These are phyloP conservation scores for Arnoldichthys spilopterus DNA, from an alignment of 2,797 vertebrate species.

Conservation along the genomic window DNA sequence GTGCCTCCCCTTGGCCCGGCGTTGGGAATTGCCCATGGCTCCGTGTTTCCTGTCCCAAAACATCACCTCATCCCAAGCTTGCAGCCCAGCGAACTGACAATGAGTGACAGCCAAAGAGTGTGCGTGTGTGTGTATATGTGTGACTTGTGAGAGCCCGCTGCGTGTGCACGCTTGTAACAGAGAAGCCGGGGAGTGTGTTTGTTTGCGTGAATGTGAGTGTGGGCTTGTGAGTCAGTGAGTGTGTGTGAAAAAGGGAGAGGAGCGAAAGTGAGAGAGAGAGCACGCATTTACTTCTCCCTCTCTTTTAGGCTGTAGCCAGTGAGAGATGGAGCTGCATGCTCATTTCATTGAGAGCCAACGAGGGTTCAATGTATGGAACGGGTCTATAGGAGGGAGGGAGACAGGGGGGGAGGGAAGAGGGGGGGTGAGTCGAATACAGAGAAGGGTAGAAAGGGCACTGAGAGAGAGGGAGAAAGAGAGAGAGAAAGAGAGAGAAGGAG, in stretches of 20 bases:
- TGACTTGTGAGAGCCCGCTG: slow-evolving; percentile 44
- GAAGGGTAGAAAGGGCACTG: slow-evolving; percentile 41
- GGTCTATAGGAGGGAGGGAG: slow-evolving; percentile 56
- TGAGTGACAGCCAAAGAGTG: slow-evolving; percentile 52
- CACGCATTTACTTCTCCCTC: slow-evolving; percentile 51
- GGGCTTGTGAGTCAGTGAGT: slow-evolving; percentile 44
- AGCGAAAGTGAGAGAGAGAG: slow-evolving; percentile 50
- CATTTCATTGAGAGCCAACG: slow-evolving; percentile 75
- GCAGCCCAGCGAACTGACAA: slow-evolving; percentile 66
- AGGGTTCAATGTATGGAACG: slow-evolving; percentile 46
- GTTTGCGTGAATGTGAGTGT: slow-evolving; percentile 56
- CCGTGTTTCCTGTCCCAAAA: slow-evolving; percentile 84
- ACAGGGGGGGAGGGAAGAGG: slow-evolving; percentile 41
- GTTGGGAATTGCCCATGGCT: slow-evolving; percentile 80
- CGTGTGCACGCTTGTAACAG: slow-evolving; percentile 44
- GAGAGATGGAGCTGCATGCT: slow-evolving; percentile 59
- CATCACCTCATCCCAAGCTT: slow-evolving; percentile 79
- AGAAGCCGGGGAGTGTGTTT: slow-evolving; percentile 53
- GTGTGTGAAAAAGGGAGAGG: slow-evolving; percentile 53
- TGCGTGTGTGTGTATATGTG: slow-evolving; percentile 38
- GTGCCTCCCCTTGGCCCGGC: slow-evolving; percentile 80
- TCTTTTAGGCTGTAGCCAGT: slow-evolving; percentile 68
- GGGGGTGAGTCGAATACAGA: slow-evolving; percentile 51
- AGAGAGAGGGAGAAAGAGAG: slow-evolving; percentile 17
- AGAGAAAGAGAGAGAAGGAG: slow-evolving; percentile 56